Evolutionary conservation across 2,797 vertebrate genomes (phyloP), one percentile per base, ranked within the genome.

Genomic region (Poeciliopsis gracilis): DNA sequence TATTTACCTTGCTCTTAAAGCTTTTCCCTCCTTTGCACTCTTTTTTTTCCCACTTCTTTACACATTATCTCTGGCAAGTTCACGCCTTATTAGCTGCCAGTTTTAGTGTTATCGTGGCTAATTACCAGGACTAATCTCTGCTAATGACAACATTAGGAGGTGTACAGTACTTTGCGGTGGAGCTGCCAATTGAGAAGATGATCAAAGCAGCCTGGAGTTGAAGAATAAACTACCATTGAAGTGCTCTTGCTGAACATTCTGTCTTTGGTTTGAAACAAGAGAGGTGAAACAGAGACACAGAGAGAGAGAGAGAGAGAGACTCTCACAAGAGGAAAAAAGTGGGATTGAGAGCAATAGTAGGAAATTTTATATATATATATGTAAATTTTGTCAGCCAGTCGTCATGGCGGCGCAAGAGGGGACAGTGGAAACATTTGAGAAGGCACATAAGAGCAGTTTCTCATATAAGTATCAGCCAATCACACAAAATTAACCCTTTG

Each of bases 71-170:
- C 81, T 83, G 73, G 15, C 55, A 18, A 84, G 77, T 88, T 86
- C 80, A 78, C 11, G 70, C 85, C 77, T 88, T 86, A 91, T 91
- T 89, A 90, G 76, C 82, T 87, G 89, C 87, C 84, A 93, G 83
- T 90, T 89, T 88, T 82, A 87, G 81, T 49, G 36, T 83, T 85
- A 89, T 92, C 87, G 28, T 77, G 67, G 77, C 77, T 91, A 92
- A 93, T 93, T 93, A 91, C 87, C 89, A 84, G 71, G 71, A 87
- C 90, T 94, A 91, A 94, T 94, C 90, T 88, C 69, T 9, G 41
- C 88, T 93, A 93, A 94, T 93, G 89, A 92, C 23, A 36, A 75
- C 84, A 88, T 90, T 91, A 91, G 77, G 83, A 82, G 85, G 82
- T 89, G 85, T 84, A 85, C 85, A 82, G 88, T 89, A 82, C 83